phyloP scores from a whole-genome alignment of 2,113 vertebrate species.

The Ciconia boyciana region DNA sequence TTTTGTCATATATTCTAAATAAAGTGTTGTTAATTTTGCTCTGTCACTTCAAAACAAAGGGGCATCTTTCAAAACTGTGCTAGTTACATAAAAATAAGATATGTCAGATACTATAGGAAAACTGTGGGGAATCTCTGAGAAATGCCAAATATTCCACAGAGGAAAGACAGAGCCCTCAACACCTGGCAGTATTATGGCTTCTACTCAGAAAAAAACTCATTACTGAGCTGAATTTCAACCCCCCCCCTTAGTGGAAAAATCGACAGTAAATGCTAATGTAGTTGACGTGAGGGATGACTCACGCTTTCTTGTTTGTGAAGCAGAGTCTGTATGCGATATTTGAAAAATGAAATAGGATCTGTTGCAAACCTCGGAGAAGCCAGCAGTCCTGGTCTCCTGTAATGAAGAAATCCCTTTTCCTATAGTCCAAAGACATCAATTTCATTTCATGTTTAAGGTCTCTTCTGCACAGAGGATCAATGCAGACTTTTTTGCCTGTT shows the following conservation, averaged over 20 bases:
- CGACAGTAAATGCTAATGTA: background rate
- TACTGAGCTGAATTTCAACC: background rate
- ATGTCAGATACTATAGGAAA: background rate
- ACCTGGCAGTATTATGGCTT: background rate
- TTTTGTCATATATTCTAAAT: background rate
- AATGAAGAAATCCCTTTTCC: background rate
- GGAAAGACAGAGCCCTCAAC: background rate
- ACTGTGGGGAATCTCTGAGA: background rate
- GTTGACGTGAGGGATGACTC: background rate
- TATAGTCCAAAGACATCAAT: background rate
- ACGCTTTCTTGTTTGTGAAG: background rate
- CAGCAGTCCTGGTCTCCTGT: background rate
- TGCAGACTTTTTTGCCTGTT: background rate
- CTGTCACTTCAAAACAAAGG: background rate
- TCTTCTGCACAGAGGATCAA: background rate
- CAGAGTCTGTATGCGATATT: accelerated
- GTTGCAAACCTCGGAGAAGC: background rate
- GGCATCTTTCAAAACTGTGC: background rate
- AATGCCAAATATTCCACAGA: background rate
- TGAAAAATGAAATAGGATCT: background rate
- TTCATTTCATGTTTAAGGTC: background rate
- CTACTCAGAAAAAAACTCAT: background rate
- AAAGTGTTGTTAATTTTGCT: background rate
- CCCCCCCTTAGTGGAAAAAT: background rate
- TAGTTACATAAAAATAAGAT: background rate